A percentile compares a stretch with the other conserved stretches of the same genome.
Evolutionary conservation across 35 echinoderm and acorn worm species (phyloP).

Genomic region (Lytechinus variegatus): DNA sequence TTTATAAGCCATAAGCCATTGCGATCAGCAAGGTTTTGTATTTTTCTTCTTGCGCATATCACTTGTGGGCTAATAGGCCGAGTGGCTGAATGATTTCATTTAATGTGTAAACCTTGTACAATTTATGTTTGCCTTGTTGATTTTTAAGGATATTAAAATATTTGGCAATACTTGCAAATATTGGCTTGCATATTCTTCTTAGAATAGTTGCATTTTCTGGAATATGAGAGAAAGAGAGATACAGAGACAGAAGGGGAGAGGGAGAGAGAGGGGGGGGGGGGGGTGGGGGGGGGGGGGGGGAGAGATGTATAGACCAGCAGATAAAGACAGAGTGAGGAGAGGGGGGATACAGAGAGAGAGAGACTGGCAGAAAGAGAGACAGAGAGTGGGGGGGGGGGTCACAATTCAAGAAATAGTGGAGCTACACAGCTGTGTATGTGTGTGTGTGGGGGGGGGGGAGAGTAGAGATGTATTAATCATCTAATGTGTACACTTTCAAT

Average conservation of each 20-base stretch:
- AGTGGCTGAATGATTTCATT: not conserved
- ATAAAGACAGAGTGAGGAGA: not conserved
- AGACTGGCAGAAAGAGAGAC: not conserved
- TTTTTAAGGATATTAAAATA: conserved; percentile 7
- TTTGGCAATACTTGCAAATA: conserved; percentile 11
- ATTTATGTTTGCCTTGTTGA: not conserved
- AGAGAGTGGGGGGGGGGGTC: not conserved
- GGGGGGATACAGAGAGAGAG: not conserved
- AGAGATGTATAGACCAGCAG: too few species aligned
- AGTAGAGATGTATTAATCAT: too few species aligned
- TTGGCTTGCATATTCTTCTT: not conserved
- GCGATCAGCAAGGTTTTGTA: not conserved
- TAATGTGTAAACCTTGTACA: not conserved
- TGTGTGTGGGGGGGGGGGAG: too few species aligned
- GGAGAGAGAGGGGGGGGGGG: not conserved
- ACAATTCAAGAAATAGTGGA: too few species aligned
- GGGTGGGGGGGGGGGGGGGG: too few species aligned
- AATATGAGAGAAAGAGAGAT: not conserved
- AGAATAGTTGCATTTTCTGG: not conserved
- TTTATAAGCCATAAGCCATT: not conserved
- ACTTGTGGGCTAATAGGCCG: not conserved
- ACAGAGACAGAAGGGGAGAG: not conserved
- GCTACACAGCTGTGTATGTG: too few species aligned
- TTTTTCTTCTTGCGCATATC: not conserved
- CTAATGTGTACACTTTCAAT: too few species aligned